phyloP scores from a whole-genome alignment of 2,113 vertebrate genomes.

The Tursiops truncatus region DNA sequence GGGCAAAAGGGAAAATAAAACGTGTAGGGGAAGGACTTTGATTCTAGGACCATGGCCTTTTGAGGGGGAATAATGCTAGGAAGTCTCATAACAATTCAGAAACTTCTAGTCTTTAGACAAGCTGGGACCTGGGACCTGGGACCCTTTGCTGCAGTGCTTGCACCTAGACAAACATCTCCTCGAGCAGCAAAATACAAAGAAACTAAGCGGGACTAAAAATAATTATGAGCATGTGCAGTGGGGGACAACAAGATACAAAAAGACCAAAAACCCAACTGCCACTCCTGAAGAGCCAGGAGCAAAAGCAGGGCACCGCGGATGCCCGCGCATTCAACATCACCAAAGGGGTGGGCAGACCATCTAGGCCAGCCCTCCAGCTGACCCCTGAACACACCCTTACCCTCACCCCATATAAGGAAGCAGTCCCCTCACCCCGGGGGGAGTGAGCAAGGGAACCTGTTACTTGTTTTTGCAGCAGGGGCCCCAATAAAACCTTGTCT shows the following conservation, averaged over 20 bases:
- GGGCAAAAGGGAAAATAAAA: not conserved
- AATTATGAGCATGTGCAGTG: not conserved
- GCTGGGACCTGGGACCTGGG: not conserved
- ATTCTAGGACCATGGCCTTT: not conserved
- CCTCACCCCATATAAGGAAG: not conserved
- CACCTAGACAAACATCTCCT: not conserved
- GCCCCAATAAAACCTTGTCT: accelerated
- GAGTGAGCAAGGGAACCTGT: not conserved
- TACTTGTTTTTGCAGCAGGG: not conserved
- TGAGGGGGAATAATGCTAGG: accelerated
- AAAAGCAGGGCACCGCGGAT: not conserved
- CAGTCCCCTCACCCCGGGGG: not conserved
- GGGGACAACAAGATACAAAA: not conserved
- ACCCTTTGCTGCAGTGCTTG: not conserved
- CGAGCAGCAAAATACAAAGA: not conserved
- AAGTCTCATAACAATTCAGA: not conserved
- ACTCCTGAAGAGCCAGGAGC: not conserved
- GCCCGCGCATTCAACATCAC: not conserved
- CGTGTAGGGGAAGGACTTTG: not conserved
- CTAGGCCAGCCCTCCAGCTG: not conserved
- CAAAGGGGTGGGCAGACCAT: not conserved
- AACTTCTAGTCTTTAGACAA: not conserved
- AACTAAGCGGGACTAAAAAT: not conserved
- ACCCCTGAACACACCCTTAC: not conserved
- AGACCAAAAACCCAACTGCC: not conserved